Conservation (phyloP, 2,113 vertebrate species). For the Oreotrochilus melanogaster region DNA sequence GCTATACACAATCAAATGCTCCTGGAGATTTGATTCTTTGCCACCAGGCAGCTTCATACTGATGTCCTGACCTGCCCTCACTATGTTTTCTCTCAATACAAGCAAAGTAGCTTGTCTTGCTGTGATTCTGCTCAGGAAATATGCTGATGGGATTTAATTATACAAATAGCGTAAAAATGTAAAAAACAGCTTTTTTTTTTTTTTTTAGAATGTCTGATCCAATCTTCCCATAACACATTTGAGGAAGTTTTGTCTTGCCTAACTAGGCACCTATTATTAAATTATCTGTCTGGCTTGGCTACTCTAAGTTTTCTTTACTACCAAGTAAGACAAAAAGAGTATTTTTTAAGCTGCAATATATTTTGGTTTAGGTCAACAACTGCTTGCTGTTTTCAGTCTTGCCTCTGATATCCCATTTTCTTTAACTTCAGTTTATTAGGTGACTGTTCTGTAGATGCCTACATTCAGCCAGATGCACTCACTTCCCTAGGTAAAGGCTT, state of each 20-base stretch:
- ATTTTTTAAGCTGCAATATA: background rate
- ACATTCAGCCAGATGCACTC: background rate
- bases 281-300: background rate
- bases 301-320: background rate
- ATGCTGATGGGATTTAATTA: background rate
- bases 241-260: background rate
- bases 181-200: background rate
- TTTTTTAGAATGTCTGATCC: background rate
- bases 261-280: background rate
- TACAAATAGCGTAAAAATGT: background rate
- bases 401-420: background rate
- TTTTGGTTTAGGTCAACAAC: background rate
- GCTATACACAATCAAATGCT: background rate
- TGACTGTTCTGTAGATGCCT: background rate
- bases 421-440: background rate
- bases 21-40: background rate
- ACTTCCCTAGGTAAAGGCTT: background rate
- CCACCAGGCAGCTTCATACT: background rate
- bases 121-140: background rate
- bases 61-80: background rate
- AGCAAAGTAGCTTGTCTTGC: background rate
- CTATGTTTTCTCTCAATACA: background rate
- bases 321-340: background rate
- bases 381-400: background rate
- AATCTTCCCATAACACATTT: background rate